Evolutionary conservation across 2,113 vertebrate species (phyloP).

Genomic region (Scalopus aquaticus): DNA sequence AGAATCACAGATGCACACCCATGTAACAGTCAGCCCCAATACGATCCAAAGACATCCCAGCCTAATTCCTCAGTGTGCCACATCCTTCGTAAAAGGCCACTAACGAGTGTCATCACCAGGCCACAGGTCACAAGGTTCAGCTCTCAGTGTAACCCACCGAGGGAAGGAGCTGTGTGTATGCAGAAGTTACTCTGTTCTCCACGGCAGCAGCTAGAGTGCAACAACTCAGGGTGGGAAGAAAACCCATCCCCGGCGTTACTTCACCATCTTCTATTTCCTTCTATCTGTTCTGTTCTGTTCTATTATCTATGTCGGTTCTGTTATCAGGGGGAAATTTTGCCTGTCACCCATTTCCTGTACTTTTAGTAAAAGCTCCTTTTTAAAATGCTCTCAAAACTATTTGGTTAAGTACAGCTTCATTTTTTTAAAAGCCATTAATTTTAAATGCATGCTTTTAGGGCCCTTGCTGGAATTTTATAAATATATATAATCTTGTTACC

Average conservation of each 20-base stretch:
- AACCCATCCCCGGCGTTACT: background rate
- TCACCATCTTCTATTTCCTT: background rate
- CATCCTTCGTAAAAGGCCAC: background rate
- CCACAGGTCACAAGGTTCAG: background rate
- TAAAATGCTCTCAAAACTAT: conserved; percentile 32
- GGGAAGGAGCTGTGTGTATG: background rate
- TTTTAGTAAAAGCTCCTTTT: conserved; percentile 38
- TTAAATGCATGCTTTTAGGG: conserved; percentile 64
- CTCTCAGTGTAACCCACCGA: background rate
- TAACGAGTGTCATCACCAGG: background rate
- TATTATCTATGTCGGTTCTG: background rate
- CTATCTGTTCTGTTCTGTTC: conserved; percentile 1
- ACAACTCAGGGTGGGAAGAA: background rate
- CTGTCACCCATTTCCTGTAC: conserved; percentile 41
- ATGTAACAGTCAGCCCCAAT: background rate
- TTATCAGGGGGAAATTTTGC: conserved; percentile 53
- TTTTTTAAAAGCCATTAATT: conserved; percentile 49
- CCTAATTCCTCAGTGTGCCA: background rate
- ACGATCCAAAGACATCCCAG: background rate
- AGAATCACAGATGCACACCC: background rate
- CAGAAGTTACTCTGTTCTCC: conserved; percentile 1
- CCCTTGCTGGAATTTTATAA: conserved; percentile 13
- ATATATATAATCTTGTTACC: conserved; percentile 48
- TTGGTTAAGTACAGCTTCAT: conserved; percentile 46
- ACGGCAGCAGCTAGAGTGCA: background rate